phyloP scores from a whole-genome alignment of 2,888 invertebrate genomes.

The Idaea biselata region DNA sequence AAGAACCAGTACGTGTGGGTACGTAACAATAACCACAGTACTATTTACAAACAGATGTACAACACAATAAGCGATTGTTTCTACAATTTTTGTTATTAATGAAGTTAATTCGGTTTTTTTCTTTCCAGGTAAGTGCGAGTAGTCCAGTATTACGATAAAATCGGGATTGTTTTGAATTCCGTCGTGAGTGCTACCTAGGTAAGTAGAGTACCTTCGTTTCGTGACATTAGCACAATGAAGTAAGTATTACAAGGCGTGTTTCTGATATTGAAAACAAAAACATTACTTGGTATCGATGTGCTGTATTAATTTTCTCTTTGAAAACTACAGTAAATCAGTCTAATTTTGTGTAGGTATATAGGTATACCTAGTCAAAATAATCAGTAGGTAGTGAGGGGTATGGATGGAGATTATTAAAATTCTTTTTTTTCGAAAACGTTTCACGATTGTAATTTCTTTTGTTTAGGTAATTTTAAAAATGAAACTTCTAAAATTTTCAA shows the following conservation, averaged over 20 bases:
- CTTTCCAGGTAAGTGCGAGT: slow-evolving; percentile 66
- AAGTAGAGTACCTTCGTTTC: slow-evolving; percentile 30
- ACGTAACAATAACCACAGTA: not conserved
- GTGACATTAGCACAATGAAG: slow-evolving; percentile 45
- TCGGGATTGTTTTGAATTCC: slow-evolving; percentile 48
- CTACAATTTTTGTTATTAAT: slow-evolving; percentile 48
- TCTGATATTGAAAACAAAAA: slow-evolving; percentile 14
- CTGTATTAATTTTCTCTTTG: slow-evolving; percentile 16
- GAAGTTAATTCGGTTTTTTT: slow-evolving; percentile 47
- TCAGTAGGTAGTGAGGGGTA: no score
- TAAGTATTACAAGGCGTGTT: slow-evolving; percentile 29
- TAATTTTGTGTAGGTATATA: no score
- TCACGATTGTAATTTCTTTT: no score
- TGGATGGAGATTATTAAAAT: no score
- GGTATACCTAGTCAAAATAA: no score
- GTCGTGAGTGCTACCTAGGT: not conserved
- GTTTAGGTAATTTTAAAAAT: no score
- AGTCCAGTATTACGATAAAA: slow-evolving; percentile 42
- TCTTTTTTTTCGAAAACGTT: no score
- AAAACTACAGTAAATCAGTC: not conserved
- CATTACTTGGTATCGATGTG: slow-evolving; percentile 19
- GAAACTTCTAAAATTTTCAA: no score
- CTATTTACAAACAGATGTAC: slow-evolving; percentile 27
- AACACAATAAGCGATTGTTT: slow-evolving; percentile 39
- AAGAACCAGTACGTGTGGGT: not conserved